These are phyloP conservation scores for Drosophila teissieri DNA, from an alignment of 1,140 invertebrate species.

Conservation along the genomic window DNA sequence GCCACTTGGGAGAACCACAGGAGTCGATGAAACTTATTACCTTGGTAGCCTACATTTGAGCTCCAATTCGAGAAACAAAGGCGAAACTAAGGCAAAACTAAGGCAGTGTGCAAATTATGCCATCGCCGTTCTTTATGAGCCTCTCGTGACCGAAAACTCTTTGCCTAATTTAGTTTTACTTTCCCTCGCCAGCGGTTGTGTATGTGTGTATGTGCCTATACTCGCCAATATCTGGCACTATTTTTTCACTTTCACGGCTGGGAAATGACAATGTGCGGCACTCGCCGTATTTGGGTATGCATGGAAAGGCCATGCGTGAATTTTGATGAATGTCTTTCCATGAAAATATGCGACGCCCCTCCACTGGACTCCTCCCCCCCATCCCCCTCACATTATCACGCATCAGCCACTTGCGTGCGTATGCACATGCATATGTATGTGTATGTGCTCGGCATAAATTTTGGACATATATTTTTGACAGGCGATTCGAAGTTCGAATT, in stretches of 20 bases:
- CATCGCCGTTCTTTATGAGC: conserved; percentile 71
- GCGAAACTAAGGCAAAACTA: conserved; percentile 24
- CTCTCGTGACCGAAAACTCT: conserved; percentile 79
- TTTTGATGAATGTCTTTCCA: conserved; percentile 76
- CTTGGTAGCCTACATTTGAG: conserved; percentile 59
- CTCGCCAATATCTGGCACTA: conserved; percentile 42
- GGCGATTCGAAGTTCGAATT: no score
- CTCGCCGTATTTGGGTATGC: conserved; percentile 45
- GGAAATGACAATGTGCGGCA: conserved; percentile 61
- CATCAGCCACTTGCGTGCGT: no score
- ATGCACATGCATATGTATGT: no score
- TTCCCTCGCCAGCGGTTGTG: background rate
- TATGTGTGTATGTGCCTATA: background rate
- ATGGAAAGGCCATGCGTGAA: conserved; percentile 69
- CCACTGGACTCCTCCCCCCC: no score
- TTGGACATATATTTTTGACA: no score
- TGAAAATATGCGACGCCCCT: conserved; percentile 64
- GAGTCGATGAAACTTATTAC: conserved; percentile 62
- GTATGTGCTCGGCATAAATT: no score
- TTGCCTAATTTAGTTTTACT: conserved; percentile 49
- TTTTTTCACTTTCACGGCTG: conserved; percentile 24
- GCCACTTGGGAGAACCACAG: conserved; percentile 51
- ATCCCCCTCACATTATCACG: no score
- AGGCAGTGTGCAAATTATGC: conserved; percentile 65
- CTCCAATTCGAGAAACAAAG: conserved; percentile 48